A percentile compares a stretch with the other conserved stretches of the same genome.
phyloP scores from a whole-genome alignment of 2,888 invertebrate genomes.

The Ormyrus pomaceus region DNA sequence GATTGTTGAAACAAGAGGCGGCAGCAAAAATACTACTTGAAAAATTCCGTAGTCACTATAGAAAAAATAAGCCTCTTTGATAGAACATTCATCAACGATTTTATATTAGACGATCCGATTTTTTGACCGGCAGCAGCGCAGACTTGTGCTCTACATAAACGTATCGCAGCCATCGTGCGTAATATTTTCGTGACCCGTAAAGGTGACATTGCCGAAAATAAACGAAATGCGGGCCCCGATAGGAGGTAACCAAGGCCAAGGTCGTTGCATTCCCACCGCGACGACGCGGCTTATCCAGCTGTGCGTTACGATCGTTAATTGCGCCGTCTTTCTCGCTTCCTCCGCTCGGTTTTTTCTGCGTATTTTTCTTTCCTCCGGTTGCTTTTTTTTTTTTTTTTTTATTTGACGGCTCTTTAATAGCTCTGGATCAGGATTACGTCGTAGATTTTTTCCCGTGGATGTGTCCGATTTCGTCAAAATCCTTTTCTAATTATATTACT shows the following conservation, averaged over 20 bases:
- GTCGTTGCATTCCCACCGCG: slow-evolving; percentile 57
- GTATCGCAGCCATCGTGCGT: slow-evolving; percentile 53
- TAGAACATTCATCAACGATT: too few species aligned
- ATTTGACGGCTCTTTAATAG: not conserved
- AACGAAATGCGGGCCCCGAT: slow-evolving; percentile 64
- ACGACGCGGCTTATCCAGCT: slow-evolving; percentile 18
- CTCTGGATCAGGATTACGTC: not conserved
- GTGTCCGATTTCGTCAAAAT: not conserved
- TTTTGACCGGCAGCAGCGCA: too few species aligned
- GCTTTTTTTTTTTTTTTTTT: slow-evolving; percentile 12
- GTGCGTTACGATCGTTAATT: slow-evolving; percentile 31
- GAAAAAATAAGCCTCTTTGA: too few species aligned
- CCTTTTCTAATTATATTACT: not conserved
- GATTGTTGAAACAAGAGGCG: too few species aligned
- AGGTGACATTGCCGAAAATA: slow-evolving; percentile 70
- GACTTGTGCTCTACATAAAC: not conserved
- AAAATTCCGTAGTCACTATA: too few species aligned
- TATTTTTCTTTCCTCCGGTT: not conserved
- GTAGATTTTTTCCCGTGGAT: not conserved
- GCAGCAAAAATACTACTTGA: too few species aligned
- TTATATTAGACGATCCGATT: too few species aligned
- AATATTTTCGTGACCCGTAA: slow-evolving; percentile 67
- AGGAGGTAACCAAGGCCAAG: slow-evolving; percentile 70
- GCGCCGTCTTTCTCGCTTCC: not conserved
- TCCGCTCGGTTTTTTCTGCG: not conserved